A percentile compares a stretch with the other conserved stretches of the same genome.
These are phyloP conservation scores for Zaprionus inermis DNA, from an alignment of 1,140 invertebrate species.

Conservation along the genomic window DNA sequence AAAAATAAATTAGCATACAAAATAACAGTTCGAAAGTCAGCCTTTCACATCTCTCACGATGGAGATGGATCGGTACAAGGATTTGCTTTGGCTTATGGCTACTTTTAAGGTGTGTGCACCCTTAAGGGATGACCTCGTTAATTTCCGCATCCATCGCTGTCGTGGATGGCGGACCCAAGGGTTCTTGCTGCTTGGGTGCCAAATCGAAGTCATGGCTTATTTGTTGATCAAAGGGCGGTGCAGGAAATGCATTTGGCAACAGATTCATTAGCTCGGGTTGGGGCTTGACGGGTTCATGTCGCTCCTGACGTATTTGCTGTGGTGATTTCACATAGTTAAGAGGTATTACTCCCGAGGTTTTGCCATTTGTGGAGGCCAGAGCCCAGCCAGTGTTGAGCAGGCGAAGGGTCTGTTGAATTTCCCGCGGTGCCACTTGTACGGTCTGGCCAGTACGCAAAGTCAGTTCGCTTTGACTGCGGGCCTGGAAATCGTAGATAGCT, in stretches of 20 bases:
- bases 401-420: constrained; percentile 89
- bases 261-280: constrained; percentile 71
- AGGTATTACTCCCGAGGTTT: constrained; percentile 90
- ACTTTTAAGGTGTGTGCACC: background rate
- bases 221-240: constrained; percentile 62
- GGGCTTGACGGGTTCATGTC: constrained; percentile 40
- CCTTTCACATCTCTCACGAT: background rate
- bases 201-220: constrained; percentile 71
- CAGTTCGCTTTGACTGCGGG: constrained; percentile 90
- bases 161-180: constrained; percentile 63
- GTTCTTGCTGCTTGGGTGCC: constrained; percentile 63
- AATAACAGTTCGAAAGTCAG: constrained; percentile 17
- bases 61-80: constrained; percentile 7
- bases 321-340: constrained; percentile 90
- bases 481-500: constrained; percentile 91
- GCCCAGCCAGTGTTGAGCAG: constrained; percentile 90
- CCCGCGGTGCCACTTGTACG: constrained; percentile 92
- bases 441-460: constrained; percentile 91
- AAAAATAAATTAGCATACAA: constrained; percentile 22
- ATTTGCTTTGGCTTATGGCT: constrained; percentile 44
- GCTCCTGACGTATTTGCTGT: constrained; percentile 73
- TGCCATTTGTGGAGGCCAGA: constrained; percentile 88
- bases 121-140: constrained; percentile 64
- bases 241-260: constrained; percentile 63
- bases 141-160: constrained; percentile 27